Evolutionary conservation across 2,888 invertebrate genomes (phyloP).

Genomic region (Apamea anceps): DNA sequence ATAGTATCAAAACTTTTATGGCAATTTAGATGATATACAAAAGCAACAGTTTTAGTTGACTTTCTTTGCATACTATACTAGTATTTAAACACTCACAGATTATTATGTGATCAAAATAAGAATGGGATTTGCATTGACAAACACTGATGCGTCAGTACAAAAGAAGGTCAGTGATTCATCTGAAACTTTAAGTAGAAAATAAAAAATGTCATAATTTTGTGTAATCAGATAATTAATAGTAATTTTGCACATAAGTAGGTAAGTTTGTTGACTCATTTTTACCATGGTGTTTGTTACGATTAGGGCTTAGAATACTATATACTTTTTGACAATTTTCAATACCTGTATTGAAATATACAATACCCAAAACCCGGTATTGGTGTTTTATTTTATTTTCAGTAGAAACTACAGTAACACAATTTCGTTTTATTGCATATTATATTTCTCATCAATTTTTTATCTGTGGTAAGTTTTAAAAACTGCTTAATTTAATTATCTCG

Average conservation of each 20-base stretch:
- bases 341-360: no score
- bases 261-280: background rate
- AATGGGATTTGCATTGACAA: background rate
- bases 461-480: no score
- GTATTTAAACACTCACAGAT: background rate
- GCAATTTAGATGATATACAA: background rate
- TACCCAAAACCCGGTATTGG: no score
- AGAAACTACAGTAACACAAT: no score
- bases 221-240: background rate
- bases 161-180: background rate
- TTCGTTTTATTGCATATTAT: no score
- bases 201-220: background rate
- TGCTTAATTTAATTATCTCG: no score
- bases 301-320: no score
- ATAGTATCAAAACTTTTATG: background rate
- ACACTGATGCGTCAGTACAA: background rate
- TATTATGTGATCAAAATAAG: background rate
- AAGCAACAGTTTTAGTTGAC: background rate
- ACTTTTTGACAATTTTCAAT: no score
- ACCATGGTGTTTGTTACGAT: background rate
- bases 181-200: background rate
- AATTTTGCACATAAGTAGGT: no score
- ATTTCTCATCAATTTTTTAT: no score
- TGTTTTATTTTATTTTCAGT: no score
- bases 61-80: background rate